phyloP scores from a whole-genome alignment of 2,113 vertebrate species.

The Periophthalmodon schlosseri region DNA sequence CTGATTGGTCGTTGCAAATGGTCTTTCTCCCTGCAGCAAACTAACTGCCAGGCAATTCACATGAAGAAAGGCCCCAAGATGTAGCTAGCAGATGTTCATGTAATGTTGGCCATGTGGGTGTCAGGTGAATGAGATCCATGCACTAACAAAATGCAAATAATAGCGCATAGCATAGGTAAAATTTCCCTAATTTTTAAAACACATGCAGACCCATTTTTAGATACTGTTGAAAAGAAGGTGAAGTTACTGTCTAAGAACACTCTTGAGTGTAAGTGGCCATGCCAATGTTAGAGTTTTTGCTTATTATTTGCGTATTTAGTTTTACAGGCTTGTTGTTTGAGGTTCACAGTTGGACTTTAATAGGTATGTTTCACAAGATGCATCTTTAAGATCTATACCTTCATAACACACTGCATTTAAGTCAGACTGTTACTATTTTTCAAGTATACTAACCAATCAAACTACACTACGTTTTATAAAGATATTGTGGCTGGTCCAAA shows the following conservation, averaged over 20 bases:
- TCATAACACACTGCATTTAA: neutral
- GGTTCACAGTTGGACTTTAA: conserved; percentile 10
- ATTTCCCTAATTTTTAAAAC: neutral
- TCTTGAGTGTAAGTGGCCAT: too few species aligned
- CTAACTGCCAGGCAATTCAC: conserved; percentile 71
- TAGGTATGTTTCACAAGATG: neutral
- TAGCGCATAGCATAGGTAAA: neutral
- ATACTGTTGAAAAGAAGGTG: neutral
- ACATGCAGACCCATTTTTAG: neutral
- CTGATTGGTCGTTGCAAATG: conserved; percentile 67
- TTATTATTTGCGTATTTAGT: neutral
- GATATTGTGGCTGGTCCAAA: neutral
- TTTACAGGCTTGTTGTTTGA: conserved; percentile 6
- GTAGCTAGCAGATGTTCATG: conserved; percentile 71
- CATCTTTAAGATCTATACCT: neutral
- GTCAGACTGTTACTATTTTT: neutral
- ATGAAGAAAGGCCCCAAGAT: conserved; percentile 71
- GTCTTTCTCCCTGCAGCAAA: conserved; percentile 59
- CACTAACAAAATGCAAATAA: conserved; percentile 35
- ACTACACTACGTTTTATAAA: conserved; percentile 1
- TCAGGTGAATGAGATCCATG: conserved; percentile 66
- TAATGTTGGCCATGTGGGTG: conserved; percentile 68
- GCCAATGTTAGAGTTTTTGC: neutral
- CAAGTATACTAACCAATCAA: neutral
- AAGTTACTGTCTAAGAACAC: neutral